A percentile compares a stretch with the other conserved stretches of the same genome.
These are phyloP conservation scores for Nemurella pictetii DNA, from an alignment of 2,888 invertebrate species.

Conservation along the genomic window DNA sequence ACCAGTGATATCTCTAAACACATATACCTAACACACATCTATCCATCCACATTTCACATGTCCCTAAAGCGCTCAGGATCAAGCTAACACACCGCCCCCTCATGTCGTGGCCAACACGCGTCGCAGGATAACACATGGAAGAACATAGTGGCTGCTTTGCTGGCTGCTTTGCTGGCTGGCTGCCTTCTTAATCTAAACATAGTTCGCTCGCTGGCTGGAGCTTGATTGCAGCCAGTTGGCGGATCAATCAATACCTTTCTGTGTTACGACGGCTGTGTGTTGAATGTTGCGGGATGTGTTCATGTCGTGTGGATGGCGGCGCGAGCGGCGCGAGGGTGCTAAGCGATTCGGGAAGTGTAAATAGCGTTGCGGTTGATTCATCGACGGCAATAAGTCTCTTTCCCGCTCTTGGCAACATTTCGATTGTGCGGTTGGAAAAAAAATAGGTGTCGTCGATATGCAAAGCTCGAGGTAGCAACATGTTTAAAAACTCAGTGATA, in stretches of 20 bases:
- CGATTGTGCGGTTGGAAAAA: background rate
- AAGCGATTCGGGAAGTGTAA: background rate
- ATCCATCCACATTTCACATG: background rate
- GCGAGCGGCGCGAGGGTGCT: background rate
- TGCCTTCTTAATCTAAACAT: background rate
- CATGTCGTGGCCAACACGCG: background rate
- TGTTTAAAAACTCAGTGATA: too few relatives aligned
- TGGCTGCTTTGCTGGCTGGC: too few relatives aligned
- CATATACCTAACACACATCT: conserved; percentile 4
- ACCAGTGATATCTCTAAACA: conserved; percentile 13
- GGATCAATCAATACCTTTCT: background rate
- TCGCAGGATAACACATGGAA: too few relatives aligned
- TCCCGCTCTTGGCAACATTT: background rate
- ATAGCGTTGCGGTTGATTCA: background rate
- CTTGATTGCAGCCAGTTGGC: background rate
- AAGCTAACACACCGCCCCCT: background rate
- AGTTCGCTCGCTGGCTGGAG: background rate
- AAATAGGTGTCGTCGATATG: too few relatives aligned
- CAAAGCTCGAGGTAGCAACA: too few relatives aligned
- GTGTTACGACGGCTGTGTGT: too few relatives aligned
- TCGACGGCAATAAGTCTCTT: background rate
- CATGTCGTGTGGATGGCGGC: too few relatives aligned
- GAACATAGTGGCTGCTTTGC: too few relatives aligned
- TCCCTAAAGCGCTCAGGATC: conserved; percentile 10
- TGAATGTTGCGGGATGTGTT: background rate